Evolutionary conservation across 2,113 vertebrate species (phyloP).

Genomic region (Calidris pygmaea): DNA sequence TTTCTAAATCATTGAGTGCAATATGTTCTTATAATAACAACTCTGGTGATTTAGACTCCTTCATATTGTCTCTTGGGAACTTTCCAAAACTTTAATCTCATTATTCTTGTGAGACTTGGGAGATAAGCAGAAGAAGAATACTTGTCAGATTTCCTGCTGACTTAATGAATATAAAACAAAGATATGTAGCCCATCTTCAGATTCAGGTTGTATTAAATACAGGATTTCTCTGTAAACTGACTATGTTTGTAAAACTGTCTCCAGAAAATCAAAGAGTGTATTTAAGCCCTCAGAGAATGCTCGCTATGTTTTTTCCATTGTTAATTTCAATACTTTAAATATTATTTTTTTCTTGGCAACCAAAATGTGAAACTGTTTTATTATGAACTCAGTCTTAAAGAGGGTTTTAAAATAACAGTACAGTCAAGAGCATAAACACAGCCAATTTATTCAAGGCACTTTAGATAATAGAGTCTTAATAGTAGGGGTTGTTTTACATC

Average conservation of each 20-base stretch:
- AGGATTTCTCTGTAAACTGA: background rate
- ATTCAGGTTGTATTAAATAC: background rate
- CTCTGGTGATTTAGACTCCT: slow-evolving; percentile 8
- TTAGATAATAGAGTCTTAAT: background rate
- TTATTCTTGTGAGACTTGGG: slow-evolving; percentile 20
- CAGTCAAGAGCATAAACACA: background rate
- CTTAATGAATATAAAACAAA: slow-evolving; percentile 36
- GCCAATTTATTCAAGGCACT: background rate
- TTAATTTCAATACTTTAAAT: background rate
- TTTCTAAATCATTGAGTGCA: background rate
- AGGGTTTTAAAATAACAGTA: background rate
- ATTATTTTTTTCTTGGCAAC: background rate
- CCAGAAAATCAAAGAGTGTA: background rate
- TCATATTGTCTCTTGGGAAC: slow-evolving; percentile 17
- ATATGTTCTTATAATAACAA: background rate
- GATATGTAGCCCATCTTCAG: background rate
- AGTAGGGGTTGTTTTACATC: background rate
- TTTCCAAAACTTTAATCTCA: slow-evolving; percentile 38
- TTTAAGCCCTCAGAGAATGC: background rate
- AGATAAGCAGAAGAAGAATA: slow-evolving; percentile 24
- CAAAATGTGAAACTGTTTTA: background rate
- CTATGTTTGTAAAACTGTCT: background rate
- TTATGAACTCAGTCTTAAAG: background rate
- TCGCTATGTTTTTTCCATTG: background rate
- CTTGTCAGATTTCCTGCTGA: slow-evolving; percentile 2